A percentile compares a stretch with the other conserved stretches of the same genome.
phyloP scores from a whole-genome alignment of 2,888 invertebrate genomes.

The Ceriagrion tenellum region DNA sequence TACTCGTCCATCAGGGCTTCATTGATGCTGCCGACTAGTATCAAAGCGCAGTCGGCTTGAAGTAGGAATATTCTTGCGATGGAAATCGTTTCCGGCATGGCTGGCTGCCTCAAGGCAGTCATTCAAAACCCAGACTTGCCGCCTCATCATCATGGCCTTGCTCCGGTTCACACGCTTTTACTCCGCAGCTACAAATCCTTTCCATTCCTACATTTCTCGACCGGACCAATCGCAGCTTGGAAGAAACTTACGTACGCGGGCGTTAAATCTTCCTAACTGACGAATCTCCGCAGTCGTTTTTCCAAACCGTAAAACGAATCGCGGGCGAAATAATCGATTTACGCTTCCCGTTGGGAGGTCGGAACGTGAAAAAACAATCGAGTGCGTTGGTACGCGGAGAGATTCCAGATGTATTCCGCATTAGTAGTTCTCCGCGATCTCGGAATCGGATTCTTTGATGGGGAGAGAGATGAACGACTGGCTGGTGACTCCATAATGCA shows the following conservation, averaged over 20 bases:
- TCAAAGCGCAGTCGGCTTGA: no score
- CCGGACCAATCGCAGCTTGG: neutral
- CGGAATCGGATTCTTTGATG: neutral
- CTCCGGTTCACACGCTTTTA: neutral
- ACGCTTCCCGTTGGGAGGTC: neutral
- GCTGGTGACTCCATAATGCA: neutral
- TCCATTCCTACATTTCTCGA: neutral
- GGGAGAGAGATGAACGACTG: neutral
- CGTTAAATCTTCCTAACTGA: neutral
- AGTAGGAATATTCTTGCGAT: no score
- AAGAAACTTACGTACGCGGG: neutral
- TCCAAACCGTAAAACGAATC: neutral
- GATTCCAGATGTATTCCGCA: neutral
- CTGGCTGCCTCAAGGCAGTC: no score
- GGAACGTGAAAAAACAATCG: neutral
- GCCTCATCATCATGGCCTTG: neutral
- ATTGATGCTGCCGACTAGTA: no score
- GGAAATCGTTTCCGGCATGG: no score
- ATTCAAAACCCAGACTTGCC: neutral
- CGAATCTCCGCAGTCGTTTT: neutral
- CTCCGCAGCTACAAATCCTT: neutral
- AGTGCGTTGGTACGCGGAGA: neutral
- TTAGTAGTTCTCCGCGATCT: neutral
- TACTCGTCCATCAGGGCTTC: no score
- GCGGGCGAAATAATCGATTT: neutral